Evolutionary conservation across 2,797 vertebrate species (phyloP).

Genomic region (Liparis tanakae): DNA sequence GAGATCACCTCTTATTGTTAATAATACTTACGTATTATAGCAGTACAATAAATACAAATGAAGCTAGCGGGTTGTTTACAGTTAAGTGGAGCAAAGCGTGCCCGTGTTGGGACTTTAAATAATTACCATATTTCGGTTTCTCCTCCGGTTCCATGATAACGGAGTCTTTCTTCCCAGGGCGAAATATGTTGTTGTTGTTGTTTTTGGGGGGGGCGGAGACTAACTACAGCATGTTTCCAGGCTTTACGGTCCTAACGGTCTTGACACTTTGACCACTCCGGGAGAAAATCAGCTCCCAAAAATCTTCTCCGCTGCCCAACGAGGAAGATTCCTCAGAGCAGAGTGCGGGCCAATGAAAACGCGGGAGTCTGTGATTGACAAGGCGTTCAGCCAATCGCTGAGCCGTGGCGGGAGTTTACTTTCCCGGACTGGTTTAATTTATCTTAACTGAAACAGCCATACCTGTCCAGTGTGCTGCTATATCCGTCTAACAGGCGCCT

Average conservation of each 20-base stretch:
- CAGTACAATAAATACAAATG: neutral
- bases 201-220: neutral
- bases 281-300: constrained; percentile 65
- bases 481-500: neutral
- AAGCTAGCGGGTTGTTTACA: neutral
- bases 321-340: constrained; percentile 18
- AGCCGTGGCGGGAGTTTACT: constrained; percentile 19
- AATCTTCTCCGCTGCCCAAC: constrained; percentile 35
- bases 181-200: constrained; percentile 1
- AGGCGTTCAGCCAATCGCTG: constrained; percentile 40
- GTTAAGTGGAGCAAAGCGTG: constrained; percentile 15
- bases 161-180: constrained; percentile 19
- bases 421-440: neutral
- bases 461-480: neutral
- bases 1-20: neutral
- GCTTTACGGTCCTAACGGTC: neutral
- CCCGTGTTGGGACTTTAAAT: constrained; percentile 29
- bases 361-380: constrained; percentile 39
- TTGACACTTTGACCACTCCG: constrained; percentile 28
- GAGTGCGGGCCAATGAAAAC: constrained; percentile 58
- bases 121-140: constrained; percentile 78
- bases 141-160: constrained; percentile 78
- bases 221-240: constrained; percentile 49
- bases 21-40: neutral
- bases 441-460: constrained; percentile 10